phyloP scores from a whole-genome alignment of 2,888 invertebrate genomes.

The Melangyna quadrimaculata region DNA sequence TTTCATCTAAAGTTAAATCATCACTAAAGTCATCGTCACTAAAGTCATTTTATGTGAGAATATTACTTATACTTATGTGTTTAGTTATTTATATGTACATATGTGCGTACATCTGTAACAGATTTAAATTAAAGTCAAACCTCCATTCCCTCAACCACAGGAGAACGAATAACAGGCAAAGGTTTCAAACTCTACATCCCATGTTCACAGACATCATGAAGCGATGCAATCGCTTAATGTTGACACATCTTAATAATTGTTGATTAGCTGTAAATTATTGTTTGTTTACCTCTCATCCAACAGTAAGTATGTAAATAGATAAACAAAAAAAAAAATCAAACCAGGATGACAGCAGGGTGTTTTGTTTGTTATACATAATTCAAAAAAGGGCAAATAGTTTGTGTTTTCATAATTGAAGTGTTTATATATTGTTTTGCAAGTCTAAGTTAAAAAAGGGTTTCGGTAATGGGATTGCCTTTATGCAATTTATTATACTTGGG shows the following conservation, averaged over 20 bases:
- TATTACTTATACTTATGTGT: no score
- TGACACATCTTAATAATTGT: conserved; percentile 3
- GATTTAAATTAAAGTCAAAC: not conserved
- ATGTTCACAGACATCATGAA: not conserved
- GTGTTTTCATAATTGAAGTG: not conserved
- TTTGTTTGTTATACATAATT: not conserved
- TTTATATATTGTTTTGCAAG: not conserved
- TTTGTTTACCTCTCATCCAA: not conserved
- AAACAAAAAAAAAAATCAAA: not conserved
- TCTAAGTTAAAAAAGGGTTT: no score
- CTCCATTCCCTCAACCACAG: no score
- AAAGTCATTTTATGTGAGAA: no score
- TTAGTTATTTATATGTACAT: no score
- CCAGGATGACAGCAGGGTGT: not conserved
- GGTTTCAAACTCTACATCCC: not conserved
- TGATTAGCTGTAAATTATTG: not conserved
- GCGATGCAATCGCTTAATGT: not conserved
- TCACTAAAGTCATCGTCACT: no score
- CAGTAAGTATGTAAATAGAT: not conserved
- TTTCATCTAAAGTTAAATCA: no score
- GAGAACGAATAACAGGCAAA: not conserved
- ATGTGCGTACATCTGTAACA: not conserved
- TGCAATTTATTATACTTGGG: no score
- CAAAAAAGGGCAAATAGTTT: not conserved
- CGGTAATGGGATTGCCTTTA: no score